These are phyloP conservation scores for Protobothrops flavoviridis DNA, from an alignment of 2,113 vertebrate genomes.

Conservation along the genomic window DNA sequence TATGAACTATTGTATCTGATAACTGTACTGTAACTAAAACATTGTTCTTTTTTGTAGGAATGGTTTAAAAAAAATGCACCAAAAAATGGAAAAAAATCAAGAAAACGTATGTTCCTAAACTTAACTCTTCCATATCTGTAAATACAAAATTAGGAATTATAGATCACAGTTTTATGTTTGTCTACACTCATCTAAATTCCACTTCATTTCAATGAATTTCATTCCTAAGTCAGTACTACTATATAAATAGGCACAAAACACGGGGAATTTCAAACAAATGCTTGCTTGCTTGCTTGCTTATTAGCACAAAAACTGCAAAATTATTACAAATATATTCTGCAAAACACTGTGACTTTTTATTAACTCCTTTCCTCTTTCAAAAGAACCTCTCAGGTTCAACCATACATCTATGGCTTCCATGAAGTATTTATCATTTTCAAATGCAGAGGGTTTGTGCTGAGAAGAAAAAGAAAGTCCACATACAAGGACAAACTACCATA, in stretches of 20 bases:
- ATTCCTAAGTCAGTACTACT: slow-evolving; percentile 6
- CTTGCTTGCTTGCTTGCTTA: slow-evolving; percentile 50
- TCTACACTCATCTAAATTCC: neutral
- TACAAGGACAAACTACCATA: slow-evolving; percentile 62
- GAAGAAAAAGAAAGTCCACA: slow-evolving; percentile 11
- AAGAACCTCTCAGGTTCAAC: slow-evolving; percentile 20
- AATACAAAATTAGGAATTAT: slow-evolving; percentile 39
- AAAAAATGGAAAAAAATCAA: slow-evolving; percentile 9
- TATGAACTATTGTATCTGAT: slow-evolving; percentile 60
- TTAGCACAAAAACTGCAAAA: slow-evolving; percentile 45
- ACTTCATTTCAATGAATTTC: neutral
- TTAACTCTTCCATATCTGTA: slow-evolving; percentile 31
- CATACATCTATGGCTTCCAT: slow-evolving; percentile 7
- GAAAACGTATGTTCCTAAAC: slow-evolving; percentile 30
- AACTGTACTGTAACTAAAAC: slow-evolving; percentile 53
- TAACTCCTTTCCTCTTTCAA: slow-evolving; percentile 27
- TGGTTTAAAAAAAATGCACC: slow-evolving; percentile 41
- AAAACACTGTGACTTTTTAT: slow-evolving; percentile 41
- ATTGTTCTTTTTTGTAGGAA: slow-evolving; percentile 56
- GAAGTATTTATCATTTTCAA: slow-evolving; percentile 55
- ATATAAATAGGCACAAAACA: slow-evolving; percentile 32
- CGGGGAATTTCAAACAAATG: neutral
- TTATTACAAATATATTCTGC: slow-evolving; percentile 42
- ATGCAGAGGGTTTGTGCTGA: slow-evolving; percentile 39
- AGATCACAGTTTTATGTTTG: neutral